Conservation (phyloP, 2,113 vertebrate genomes). For the Nesogale talazaci region DNA sequence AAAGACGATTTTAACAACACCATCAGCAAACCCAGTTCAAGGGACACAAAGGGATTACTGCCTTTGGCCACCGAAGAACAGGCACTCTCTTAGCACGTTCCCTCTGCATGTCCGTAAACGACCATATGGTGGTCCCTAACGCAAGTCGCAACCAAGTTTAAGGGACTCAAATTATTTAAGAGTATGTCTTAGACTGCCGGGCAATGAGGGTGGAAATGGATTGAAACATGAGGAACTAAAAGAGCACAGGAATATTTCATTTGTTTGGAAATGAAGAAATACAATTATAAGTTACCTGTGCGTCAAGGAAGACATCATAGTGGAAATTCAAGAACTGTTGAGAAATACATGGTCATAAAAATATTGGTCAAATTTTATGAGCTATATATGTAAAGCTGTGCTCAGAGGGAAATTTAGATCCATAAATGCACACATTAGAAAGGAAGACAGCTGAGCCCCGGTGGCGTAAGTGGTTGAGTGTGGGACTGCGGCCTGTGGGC, state of each 20-base stretch:
- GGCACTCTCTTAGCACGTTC: neutral
- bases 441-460: slow-evolving; percentile 52
- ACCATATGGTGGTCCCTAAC: neutral
- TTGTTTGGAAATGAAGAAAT: slow-evolving; percentile 51
- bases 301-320: slow-evolving; percentile 15
- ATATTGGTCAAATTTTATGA: neutral
- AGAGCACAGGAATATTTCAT: neutral
- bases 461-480: no score
- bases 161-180: slow-evolving; percentile 20
- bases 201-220: neutral
- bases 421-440: slow-evolving; percentile 26
- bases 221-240: neutral
- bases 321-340: slow-evolving; percentile 36
- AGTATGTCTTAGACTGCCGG: neutral
- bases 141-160: slow-evolving; percentile 2
- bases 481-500: no score
- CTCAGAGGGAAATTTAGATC: neutral
- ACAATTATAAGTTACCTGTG: neutral
- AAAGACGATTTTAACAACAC: neutral
- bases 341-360: neutral
- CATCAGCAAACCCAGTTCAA: neutral
- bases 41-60: neutral
- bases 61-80: neutral
- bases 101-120: neutral
- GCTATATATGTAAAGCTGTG: neutral